Percentiles rank a stretch among this genome's conserved stretches.
Conservation (phyloP, 2,888 invertebrate species). For the Hydropsyche betteni region DNA sequence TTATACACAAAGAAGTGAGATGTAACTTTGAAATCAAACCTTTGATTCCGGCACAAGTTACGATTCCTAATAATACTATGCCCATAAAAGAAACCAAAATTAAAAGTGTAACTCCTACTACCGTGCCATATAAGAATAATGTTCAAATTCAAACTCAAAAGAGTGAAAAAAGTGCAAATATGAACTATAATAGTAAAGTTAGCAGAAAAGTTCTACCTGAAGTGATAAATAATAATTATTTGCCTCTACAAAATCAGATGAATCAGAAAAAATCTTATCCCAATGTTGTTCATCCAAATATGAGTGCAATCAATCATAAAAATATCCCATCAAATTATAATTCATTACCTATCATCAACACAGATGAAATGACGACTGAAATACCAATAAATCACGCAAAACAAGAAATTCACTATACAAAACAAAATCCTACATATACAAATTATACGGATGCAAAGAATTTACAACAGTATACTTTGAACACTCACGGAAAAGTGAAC, state of each 20-base stretch:
- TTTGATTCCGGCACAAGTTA: constrained; percentile 60
- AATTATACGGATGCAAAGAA: not conserved
- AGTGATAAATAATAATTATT: too few species aligned
- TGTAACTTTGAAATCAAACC: constrained; percentile 67
- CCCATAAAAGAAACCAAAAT: too few species aligned
- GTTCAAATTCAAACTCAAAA: too few species aligned
- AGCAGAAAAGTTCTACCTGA: too few species aligned
- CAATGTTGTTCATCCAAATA: too few species aligned
- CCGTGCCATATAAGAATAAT: too few species aligned
- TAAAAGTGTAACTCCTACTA: too few species aligned
- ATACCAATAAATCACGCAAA: not conserved
- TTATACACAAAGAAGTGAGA: constrained; percentile 66
- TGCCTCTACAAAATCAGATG: too few species aligned
- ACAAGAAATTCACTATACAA: not conserved
- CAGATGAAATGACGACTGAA: not conserved
- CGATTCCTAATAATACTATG: too few species aligned
- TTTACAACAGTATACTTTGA: not conserved
- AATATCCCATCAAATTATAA: not conserved
- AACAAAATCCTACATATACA: not conserved
- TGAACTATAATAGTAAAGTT: too few species aligned
- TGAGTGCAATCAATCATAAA: not conserved
- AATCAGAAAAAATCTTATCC: too few species aligned
- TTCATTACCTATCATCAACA: not conserved
- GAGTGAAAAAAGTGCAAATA: too few species aligned
- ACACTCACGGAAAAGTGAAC: constrained; percentile 13